Evolutionary conservation across 1,140 invertebrate species (phyloP), one percentile per base, ranked within the genome.

Genomic region (Platyscapa corneri): DNA sequence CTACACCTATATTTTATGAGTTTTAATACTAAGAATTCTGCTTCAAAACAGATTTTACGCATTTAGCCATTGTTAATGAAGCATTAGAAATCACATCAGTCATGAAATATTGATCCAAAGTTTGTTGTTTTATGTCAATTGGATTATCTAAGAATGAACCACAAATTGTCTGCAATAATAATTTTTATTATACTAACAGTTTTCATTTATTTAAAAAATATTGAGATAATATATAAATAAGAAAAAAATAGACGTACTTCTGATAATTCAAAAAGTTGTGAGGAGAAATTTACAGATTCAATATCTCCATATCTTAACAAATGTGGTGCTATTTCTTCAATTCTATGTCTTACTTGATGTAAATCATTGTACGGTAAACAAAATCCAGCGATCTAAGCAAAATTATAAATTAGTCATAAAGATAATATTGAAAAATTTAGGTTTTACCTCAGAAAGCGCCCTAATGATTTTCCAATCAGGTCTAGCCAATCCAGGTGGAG

Each of bases 391-490:
- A 99, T 95, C 96, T 98, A 94, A 6, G 95, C 90, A 23, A 70
- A 27, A 67, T 70, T 27, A 16, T 67, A 67, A 30, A 46, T 67
- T 67, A 32, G 46, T 46, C 16, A 0, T 1, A 72, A 70, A 49
- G 23, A 30, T 32, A 39, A 20, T 49, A 42, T 30, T 12, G 34
- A 60, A 8, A 27, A n/a, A n/a, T 14, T 16, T 32, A 32, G 27
- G 12, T 39, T 30, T 82, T 90, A 96, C 96, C 94, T 98, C 97
- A 30, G 96, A 96, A n/a, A 98, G 91, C 67, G 97, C 97, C 91
- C 98, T 93, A 88, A 99, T 96, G 86, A 99, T 99, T 94, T 99
- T 99, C 99, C 99, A 99, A 94, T 99, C 99, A 88, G 98, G 97
- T 84, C 98, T 95, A 1, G 98, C 98, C 93, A 97, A 94, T 86